phyloP scores from a whole-genome alignment of 2,113 vertebrate species.

The Mesoclemmys tuberculata region DNA sequence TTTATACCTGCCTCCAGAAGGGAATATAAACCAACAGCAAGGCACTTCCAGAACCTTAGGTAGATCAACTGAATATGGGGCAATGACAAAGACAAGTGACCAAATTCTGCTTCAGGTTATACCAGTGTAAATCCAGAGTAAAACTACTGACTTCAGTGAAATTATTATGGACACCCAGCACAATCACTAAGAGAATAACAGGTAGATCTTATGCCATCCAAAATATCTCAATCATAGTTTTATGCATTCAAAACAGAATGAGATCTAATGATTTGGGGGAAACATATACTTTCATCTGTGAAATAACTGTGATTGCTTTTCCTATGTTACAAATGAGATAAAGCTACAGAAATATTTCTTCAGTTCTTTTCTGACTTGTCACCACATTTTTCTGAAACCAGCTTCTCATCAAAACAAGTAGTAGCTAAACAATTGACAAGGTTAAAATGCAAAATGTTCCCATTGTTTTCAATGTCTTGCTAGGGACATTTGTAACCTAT shows the following conservation, averaged over 20 bases:
- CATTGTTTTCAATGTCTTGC: neutral
- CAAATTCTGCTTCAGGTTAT: neutral
- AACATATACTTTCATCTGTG: neutral
- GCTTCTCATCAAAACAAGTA: neutral
- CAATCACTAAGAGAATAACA: neutral
- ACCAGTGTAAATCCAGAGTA: neutral
- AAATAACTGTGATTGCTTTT: neutral
- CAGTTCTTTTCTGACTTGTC: neutral
- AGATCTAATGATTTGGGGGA: neutral
- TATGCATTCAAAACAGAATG: neutral
- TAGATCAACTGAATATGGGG: neutral
- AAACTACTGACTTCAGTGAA: neutral
- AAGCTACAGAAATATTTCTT: neutral
- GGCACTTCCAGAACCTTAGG: neutral
- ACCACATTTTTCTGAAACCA: neutral
- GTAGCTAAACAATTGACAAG: neutral
- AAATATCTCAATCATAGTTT: neutral
- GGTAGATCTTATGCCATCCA: neutral
- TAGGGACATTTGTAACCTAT: constrained; percentile 10
- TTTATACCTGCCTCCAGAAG: neutral
- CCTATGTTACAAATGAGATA: neutral
- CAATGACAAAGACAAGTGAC: neutral
- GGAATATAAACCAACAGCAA: neutral
- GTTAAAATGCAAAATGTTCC: neutral
- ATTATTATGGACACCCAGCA: neutral